These are phyloP conservation scores for Arctopsyche grandis DNA, from an alignment of 1,140 invertebrate genomes.

Conservation along the genomic window DNA sequence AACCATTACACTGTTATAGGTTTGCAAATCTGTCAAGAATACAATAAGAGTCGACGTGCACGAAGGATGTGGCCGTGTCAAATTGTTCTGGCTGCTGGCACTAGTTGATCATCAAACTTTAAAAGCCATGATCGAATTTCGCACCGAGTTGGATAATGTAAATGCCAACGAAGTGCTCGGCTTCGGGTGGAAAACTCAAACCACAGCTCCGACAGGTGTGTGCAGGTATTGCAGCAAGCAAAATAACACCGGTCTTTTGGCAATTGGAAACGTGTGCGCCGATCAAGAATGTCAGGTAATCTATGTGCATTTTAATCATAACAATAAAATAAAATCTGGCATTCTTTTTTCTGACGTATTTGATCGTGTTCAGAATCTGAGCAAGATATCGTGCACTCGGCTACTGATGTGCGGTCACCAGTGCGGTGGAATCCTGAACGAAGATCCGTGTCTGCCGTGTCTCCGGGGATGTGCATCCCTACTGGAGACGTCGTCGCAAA, in stretches of 20 bases:
- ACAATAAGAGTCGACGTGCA: conserved; percentile 94
- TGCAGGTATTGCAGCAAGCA: conserved; percentile 94
- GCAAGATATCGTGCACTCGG: conserved; percentile 85
- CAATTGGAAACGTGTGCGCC: conserved; percentile 92
- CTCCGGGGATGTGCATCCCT: conserved; percentile 81
- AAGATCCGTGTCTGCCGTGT: conserved; percentile 88
- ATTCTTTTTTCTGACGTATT: neutral
- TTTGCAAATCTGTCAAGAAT: conserved; percentile 96
- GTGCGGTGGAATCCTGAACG: conserved; percentile 90
- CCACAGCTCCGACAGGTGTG: conserved; percentile 71
- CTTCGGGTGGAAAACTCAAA: neutral
- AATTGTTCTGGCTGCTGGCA: conserved; percentile 94
- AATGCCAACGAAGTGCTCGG: conserved; percentile 54
- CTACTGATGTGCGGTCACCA: conserved; percentile 89
- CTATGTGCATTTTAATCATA: neutral
- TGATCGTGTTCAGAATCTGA: conserved; percentile 75
- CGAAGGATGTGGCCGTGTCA: conserved; percentile 94
- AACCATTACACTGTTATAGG: no score
- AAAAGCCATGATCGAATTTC: conserved; percentile 94
- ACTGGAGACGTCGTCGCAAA: conserved; percentile 56
- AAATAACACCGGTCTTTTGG: conserved; percentile 84
- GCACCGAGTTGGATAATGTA: conserved; percentile 73
- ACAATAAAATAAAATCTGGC: neutral
- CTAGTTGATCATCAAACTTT: conserved; percentile 92
- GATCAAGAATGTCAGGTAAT: conserved; percentile 90